Conservation (phyloP, 2,113 vertebrate species). For the Empidonax alnorum region DNA sequence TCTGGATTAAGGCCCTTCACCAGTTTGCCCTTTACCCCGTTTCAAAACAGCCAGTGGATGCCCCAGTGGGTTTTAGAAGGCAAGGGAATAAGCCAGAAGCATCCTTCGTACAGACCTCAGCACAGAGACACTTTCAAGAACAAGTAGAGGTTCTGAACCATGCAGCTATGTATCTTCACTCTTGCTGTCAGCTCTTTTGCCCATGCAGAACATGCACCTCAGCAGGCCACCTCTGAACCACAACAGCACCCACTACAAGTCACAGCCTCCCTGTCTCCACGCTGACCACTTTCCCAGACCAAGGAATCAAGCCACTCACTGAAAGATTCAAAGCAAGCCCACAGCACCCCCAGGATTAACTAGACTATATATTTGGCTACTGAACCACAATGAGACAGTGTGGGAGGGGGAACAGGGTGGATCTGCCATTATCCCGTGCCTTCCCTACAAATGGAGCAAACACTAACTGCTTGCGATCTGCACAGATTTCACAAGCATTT, state of each 20-base stretch:
- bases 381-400: conserved; percentile 20
- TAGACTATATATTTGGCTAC: not conserved
- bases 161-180: not conserved
- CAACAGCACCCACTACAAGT: not conserved
- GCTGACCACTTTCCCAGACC: not conserved
- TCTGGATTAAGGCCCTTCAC: not conserved
- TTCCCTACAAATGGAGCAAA: not conserved
- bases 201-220: not conserved
- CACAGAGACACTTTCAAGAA: not conserved
- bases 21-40: not conserved
- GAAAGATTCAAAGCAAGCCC: not conserved
- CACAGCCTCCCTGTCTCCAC: not conserved
- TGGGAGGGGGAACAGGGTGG: conserved; percentile 21
- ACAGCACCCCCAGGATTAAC: not conserved
- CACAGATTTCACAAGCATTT: conserved; percentile 53
- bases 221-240: not conserved
- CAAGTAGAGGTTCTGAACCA: not conserved
- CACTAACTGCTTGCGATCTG: not conserved
- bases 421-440: conserved; percentile 10
- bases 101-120: not conserved
- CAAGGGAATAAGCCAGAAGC: not conserved
- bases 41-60: not conserved
- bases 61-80: not conserved
- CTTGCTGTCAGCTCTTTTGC: not conserved
- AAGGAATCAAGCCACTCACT: not conserved